phyloP scores from a whole-genome alignment of 2,888 invertebrate genomes.

The Agapetus fuscipes region DNA sequence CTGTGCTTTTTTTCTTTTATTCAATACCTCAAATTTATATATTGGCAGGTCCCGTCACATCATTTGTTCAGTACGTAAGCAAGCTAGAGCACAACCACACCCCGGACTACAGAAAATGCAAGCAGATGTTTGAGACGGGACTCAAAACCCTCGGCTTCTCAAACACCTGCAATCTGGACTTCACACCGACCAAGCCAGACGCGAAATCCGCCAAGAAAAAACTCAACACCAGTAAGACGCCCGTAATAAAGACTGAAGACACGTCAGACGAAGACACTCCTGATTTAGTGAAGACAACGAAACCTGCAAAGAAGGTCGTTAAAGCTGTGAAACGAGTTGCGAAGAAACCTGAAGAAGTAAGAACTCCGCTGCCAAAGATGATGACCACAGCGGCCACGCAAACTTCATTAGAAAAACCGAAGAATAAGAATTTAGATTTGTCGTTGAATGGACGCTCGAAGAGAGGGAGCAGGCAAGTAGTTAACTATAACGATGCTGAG shows the following conservation, averaged over 20 bases:
- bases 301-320: conserved; percentile 21
- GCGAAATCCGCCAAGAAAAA: conserved; percentile 23
- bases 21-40: too few species aligned
- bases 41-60: conserved; percentile 50
- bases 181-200: conserved; percentile 28
- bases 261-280: conserved; percentile 6
- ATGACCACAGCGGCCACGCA: conserved; percentile 40
- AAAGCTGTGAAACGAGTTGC: conserved; percentile 21
- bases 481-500: conserved; percentile 21
- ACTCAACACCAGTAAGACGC: conserved; percentile 21
- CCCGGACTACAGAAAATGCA: conserved; percentile 66
- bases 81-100: conserved; percentile 57
- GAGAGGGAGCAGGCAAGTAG: conserved; percentile 3
- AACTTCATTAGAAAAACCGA: conserved; percentile 31
- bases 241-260: conserved; percentile 5
- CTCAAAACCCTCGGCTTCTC: conserved; percentile 52
- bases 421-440: conserved; percentile 26
- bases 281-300: conserved; percentile 31
- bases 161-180: conserved; percentile 49
- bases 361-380: conserved; percentile 35
- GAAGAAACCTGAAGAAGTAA: conserved; percentile 29
- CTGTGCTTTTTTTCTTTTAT: too few species aligned
- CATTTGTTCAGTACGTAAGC: conserved; percentile 59
- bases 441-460: conserved; percentile 30
- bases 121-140: conserved; percentile 53